phyloP scores from a whole-genome alignment of 2,113 vertebrate species.

The Odocoileus virginianus region DNA sequence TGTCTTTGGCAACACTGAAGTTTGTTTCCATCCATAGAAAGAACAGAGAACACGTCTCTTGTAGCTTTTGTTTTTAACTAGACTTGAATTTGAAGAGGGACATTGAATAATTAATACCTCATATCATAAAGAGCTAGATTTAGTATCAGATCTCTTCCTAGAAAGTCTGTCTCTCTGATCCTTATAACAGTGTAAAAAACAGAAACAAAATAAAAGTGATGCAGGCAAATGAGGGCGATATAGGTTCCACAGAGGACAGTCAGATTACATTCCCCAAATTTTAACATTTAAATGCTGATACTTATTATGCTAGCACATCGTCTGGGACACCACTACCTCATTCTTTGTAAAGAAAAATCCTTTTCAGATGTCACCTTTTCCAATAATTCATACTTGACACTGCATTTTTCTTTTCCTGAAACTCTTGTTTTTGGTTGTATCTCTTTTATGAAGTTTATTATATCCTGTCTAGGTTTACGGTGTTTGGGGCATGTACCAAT shows the following conservation, averaged over 20 bases:
- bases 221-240: accelerated
- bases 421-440: neutral
- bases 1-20: neutral
- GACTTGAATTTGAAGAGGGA: neutral
- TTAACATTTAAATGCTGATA: neutral
- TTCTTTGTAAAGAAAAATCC: neutral
- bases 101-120: neutral
- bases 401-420: neutral
- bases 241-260: neutral
- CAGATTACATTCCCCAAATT: neutral
- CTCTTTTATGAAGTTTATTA: neutral
- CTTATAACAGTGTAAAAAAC: neutral
- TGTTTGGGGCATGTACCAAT: neutral
- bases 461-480: neutral
- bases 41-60: neutral
- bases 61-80: neutral
- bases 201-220: neutral
- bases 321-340: neutral
- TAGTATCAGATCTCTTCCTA: neutral
- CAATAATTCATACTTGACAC: neutral
- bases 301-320: too few species aligned
- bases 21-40: neutral
- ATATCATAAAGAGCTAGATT: neutral
- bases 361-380: neutral
- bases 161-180: neutral